Evolutionary conservation across 2,797 vertebrate species (phyloP), one percentile per base, ranked within the genome.

Genomic region (Lepidocolaptes lacrymiger): DNA sequence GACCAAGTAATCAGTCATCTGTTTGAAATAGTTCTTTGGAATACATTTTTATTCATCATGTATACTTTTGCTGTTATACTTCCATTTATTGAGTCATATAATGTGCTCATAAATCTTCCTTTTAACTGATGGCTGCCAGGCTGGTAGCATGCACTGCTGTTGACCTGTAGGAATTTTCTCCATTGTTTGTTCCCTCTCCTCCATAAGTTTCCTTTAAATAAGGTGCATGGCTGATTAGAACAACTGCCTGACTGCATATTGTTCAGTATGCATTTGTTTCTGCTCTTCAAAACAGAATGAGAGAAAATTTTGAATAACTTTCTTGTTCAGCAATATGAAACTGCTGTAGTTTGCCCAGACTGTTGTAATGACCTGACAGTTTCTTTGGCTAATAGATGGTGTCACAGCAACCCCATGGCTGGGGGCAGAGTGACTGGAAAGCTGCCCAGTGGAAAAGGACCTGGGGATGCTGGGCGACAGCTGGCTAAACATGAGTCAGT

Each of bases 401-500:
- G 72, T 59, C 55, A 49, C 36, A 54, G 14, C 49, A 43, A 34
- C 59, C 66, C 61, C 28, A 1, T 18, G 54, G 30, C 27, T 67
- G 72, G 37, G 36, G 69, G 30, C 49, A 67, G 46, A 76, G 69
- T 20, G n/a, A 1, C 41, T 66, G 83, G 21, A n/a, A 64, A 32
- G 5, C 34, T 41, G 17, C 26, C 3, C 1, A 2, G 23, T 9
- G 8, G 58, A 8, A 27, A 34, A 56, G 7, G 48, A 6, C 27
- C 7, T 4, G 54, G 17, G 8, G 4, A 3, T 34, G 48, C 24
- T 76, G 63, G 4, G 14, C 0, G 2, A 5, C 12, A n/a, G 58
- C 36, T 20, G 9, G 19, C 46, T 55, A n/a, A 71, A 23, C 28
- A 13, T 2, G 7, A 72, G 41, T 41, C 26, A 17, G 24, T 20